A percentile compares a stretch with the other conserved stretches of the same genome.
phyloP scores from a whole-genome alignment of 2,888 invertebrate genomes.

The Leptinotarsa peninsularis region DNA sequence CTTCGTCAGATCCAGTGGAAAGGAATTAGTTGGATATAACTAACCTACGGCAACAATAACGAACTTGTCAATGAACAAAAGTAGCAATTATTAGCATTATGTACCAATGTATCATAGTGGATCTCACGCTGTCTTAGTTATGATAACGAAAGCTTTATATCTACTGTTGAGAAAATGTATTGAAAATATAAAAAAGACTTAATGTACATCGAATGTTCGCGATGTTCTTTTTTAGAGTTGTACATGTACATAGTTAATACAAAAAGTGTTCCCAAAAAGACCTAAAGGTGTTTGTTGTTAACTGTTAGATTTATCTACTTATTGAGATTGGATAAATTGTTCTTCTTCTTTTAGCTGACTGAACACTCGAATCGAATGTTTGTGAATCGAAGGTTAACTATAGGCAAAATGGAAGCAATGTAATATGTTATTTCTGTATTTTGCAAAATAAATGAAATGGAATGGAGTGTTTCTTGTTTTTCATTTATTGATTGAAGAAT shows the following conservation, averaged over 20 bases:
- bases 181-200: conserved; percentile 29
- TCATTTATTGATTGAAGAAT: background rate
- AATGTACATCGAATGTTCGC: conserved; percentile 33
- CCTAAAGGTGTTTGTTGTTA: background rate
- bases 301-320: background rate
- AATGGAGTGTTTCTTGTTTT: background rate
- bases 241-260: background rate
- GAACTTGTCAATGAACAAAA: conserved; percentile 35
- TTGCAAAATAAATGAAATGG: conserved; percentile 6
- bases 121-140: conserved; percentile 20
- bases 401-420: conserved; percentile 1
- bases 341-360: background rate
- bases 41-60: conserved; percentile 38
- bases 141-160: conserved; percentile 23
- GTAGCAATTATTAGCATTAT: conserved; percentile 25
- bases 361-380: background rate
- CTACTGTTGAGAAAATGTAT: conserved; percentile 19
- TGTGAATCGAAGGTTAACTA: background rate
- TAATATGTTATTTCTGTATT: conserved; percentile 7
- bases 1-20: background rate
- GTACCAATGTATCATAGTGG: conserved; percentile 15
- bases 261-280: background rate
- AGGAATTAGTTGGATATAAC: conserved; percentile 17
- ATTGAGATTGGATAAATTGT: background rate
- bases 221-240: conserved; percentile 7